Conservation (phyloP, 1,140 invertebrate species). For the Drosophila murphyi region DNA sequence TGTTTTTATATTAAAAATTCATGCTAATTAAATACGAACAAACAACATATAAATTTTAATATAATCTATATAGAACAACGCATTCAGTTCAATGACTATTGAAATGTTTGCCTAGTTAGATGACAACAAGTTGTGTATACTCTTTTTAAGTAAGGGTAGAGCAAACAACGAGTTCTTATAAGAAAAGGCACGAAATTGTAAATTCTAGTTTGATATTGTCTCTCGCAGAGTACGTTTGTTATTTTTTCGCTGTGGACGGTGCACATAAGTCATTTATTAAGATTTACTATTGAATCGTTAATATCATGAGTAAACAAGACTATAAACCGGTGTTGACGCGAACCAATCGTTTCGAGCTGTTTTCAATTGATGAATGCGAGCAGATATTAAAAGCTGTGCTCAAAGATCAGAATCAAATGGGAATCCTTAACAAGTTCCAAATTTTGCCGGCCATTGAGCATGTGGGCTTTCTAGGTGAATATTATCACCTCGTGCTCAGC, state of each 20-base stretch:
- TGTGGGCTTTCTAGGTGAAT: conserved; percentile 73
- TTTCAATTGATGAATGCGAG: conserved; percentile 58
- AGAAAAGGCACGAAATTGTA: not conserved
- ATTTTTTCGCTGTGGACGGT: not conserved
- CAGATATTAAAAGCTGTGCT: conserved; percentile 60
- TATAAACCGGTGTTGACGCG: conserved; percentile 55
- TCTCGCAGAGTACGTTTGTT: not conserved
- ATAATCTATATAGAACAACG: too few species aligned
- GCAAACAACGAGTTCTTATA: not conserved
- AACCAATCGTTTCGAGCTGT: conserved; percentile 56
- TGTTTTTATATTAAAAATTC: too few species aligned
- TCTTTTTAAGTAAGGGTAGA: not conserved
- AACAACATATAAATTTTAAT: too few species aligned
- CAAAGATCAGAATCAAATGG: conserved; percentile 42
- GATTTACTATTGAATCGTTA: not conserved
- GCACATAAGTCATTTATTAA: not conserved
- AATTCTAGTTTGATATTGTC: conserved; percentile 29
- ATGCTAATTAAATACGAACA: too few species aligned
- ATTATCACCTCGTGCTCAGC: conserved; percentile 64
- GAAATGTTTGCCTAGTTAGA: too few species aligned
- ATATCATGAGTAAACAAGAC: conserved; percentile 36
- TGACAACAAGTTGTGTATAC: not conserved
- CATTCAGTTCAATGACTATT: too few species aligned
- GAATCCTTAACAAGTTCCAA: conserved; percentile 48
- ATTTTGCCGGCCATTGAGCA: conserved; percentile 62